These are phyloP conservation scores for Maniola hyperantus DNA, from an alignment of 2,888 invertebrate genomes.

Conservation along the genomic window DNA sequence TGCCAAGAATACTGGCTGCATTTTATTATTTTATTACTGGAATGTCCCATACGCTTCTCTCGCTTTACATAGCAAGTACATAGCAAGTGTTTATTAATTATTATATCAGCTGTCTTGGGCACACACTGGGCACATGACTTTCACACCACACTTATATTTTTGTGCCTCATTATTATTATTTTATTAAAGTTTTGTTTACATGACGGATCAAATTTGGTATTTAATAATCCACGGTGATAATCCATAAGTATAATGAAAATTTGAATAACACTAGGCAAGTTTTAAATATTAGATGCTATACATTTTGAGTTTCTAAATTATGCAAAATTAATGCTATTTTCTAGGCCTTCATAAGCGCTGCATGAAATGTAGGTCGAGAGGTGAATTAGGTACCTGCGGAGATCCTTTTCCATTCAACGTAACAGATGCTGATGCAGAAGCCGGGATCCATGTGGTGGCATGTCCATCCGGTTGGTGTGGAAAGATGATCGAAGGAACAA, in stretches of 20 bases:
- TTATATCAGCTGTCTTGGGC: neutral
- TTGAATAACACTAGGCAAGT: no score
- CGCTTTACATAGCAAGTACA: constrained; percentile 14
- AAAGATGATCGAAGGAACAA: constrained; percentile 91
- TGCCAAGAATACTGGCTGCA: no score
- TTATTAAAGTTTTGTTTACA: no score
- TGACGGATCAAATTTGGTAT: no score
- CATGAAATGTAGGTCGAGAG: constrained; percentile 92
- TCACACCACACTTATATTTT: neutral
- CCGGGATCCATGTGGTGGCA: constrained; percentile 88
- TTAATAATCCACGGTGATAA: no score
- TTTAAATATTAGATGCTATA: no score
- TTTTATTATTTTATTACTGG: neutral
- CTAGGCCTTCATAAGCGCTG: constrained; percentile 89
- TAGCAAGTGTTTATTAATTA: neutral
- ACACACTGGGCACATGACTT: neutral
- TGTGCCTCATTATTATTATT: no score
- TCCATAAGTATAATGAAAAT: no score
- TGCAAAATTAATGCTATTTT: constrained; percentile 43
- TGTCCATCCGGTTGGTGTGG: constrained; percentile 97
- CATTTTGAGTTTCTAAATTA: no score
- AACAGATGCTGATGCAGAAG: constrained; percentile 87
- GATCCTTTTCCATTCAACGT: constrained; percentile 92
- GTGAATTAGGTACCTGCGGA: constrained; percentile 93
- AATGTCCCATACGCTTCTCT: constrained; percentile 6